Base-by-base conservation (phyloP, 2,113 vertebrate genomes). In the Lophochroa leadbeateri region DNA sequence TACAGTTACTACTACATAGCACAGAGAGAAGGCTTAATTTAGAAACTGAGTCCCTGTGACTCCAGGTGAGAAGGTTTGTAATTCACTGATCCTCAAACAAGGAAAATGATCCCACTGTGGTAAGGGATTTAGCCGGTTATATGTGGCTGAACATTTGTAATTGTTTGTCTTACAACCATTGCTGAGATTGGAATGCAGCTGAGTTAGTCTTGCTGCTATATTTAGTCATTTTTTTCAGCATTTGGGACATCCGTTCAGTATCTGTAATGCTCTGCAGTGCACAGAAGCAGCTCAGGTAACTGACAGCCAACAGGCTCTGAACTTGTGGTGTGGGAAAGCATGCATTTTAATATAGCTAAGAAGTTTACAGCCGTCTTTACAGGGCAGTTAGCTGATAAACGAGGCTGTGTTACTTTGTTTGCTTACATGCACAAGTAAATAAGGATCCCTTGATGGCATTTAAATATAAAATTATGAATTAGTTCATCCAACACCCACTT, bases 11-110 rank as follows among this genome's bases (percentile, higher is more conserved):
- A 60, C 50, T 94, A 35, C 44, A n/a, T 5, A 94, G 80, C 71
- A 76, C 37, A 90, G 85, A 64, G 43, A 72, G 68, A 86, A 86
- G 85, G 69, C 61, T 92, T 91, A 67, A 90, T 93, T 94, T 95
- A 90, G 86, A 82, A 96, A 43, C 67, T 13, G 29, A 85, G 58
- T 31, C 47, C 24, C 46, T 88, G 87, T 2, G 4, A 75, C 55
- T 91, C 50, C 50, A 94, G 91, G 79, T 95, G 90, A 87, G 67
- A 52, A 7, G 41, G 84, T 81, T 86, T 60, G 17, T 77, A 91
- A 88, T 70, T 86, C 67, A 82, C 75, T 1, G 11, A 25, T 84
- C 72, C 67, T 85, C 21, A 53, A 86, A 86, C 28, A 75, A 80
- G 86, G 83, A 76, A 79, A 86, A 84, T 24, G 47, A 60, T 75